phyloP scores from a whole-genome alignment of 2,888 invertebrate species.

The Unio delphinus region DNA sequence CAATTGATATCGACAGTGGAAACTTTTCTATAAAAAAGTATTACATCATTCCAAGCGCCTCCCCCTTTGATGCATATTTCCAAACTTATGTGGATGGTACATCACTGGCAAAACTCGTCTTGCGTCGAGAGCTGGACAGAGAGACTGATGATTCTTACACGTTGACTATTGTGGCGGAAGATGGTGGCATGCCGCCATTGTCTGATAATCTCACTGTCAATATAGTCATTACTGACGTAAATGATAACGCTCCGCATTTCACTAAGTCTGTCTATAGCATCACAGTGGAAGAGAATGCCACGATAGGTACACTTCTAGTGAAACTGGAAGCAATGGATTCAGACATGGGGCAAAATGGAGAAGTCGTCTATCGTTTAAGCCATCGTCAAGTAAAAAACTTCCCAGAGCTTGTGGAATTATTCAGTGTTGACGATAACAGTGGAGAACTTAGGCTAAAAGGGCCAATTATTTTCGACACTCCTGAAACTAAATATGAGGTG shows the following conservation, averaged over 20 bases:
- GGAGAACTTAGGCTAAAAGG: conserved; percentile 50
- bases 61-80: conserved; percentile 38
- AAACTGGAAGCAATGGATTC: conserved; percentile 86
- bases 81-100: conserved; percentile 44
- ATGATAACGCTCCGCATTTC: conserved; percentile 52
- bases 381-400: conserved; percentile 44
- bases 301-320: conserved; percentile 34
- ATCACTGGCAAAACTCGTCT: conserved; percentile 44
- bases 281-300: conserved; percentile 40
- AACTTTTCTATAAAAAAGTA: conserved; percentile 45
- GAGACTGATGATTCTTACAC: conserved; percentile 44
- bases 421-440: conserved; percentile 45
- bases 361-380: conserved; percentile 71
- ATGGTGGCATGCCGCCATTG: conserved; percentile 41
- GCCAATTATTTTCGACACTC: conserved; percentile 39
- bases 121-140: conserved; percentile 45
- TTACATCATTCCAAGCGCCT: conserved; percentile 28
- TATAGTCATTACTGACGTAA: conserved; percentile 44
- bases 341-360: conserved; percentile 85
- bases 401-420: conserved; percentile 37
- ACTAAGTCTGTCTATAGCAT: conserved; percentile 32
- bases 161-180: conserved; percentile 45
- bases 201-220: conserved; percentile 40
- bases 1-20: conserved; percentile 47
- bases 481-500: conserved; percentile 43